Conservation (phyloP, 2,888 invertebrate genomes). For the Pollenia angustigena region DNA sequence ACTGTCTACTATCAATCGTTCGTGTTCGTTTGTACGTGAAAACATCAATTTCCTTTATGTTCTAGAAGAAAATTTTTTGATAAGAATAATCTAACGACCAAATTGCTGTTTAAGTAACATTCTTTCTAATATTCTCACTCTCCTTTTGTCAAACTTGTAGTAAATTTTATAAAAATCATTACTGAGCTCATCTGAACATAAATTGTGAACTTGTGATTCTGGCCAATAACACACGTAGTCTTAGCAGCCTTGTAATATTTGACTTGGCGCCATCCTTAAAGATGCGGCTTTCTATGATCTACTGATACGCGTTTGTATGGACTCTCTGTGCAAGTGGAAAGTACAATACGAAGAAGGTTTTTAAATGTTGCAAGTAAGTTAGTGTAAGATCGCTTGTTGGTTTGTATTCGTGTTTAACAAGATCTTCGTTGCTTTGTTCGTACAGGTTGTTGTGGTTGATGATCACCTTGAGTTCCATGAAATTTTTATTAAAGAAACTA, state of each 20-base stretch:
- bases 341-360: constrained; percentile 17
- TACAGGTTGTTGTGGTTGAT: constrained; percentile 61
- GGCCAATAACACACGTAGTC: constrained; percentile 69
- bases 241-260: constrained; percentile 79
- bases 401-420: constrained; percentile 30
- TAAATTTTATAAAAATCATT: constrained; percentile 31
- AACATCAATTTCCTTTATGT: constrained; percentile 69
- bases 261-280: constrained; percentile 84
- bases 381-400: constrained; percentile 49
- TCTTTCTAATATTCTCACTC: constrained; percentile 6
- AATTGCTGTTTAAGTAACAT: neutral
- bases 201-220: constrained; percentile 57
- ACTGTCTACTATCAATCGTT: constrained; percentile 39
- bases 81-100: constrained; percentile 31
- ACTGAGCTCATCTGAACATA: constrained; percentile 29
- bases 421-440: constrained; percentile 2
- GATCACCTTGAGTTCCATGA: constrained; percentile 63
- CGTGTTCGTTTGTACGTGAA: constrained; percentile 61
- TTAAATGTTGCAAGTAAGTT: constrained; percentile 52
- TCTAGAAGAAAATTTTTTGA: constrained; percentile 48
- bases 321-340: neutral
- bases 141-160: neutral
- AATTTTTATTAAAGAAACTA: constrained; percentile 7
- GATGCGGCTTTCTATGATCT: constrained; percentile 84
- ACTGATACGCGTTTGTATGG: constrained; percentile 79